These are phyloP conservation scores for Cynopterus brachyotis DNA, from an alignment of 2,113 vertebrate genomes.

Conservation along the genomic window DNA sequence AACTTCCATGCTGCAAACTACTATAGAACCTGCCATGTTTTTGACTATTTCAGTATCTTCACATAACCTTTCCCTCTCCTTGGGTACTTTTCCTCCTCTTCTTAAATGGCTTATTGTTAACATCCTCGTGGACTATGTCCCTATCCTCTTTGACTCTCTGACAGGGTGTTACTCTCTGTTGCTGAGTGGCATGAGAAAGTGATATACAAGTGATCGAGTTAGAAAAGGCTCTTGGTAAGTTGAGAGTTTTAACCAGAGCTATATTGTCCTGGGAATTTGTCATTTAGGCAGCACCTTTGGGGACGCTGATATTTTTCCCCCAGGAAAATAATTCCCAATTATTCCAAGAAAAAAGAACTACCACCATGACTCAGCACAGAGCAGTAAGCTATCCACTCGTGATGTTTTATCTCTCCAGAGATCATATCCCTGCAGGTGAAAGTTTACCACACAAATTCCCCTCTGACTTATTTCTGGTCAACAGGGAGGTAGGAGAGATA, in stretches of 20 bases:
- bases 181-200: not conserved
- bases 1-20: not conserved
- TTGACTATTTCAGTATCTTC: not conserved
- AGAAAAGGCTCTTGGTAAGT: not conserved
- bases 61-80: not conserved
- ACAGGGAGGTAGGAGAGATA: not conserved
- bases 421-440: not conserved
- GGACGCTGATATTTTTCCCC: not conserved
- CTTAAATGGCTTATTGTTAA: not conserved
- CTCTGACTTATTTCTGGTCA: constrained; percentile 44
- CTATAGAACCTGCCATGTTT: not conserved
- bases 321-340: constrained; percentile 3
- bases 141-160: not conserved
- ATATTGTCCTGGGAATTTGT: not conserved
- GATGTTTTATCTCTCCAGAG: not conserved
- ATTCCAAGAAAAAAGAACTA: constrained; percentile 37
- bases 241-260: not conserved
- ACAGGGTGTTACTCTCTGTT: too few relatives aligned
- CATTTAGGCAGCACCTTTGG: not conserved
- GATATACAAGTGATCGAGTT: not conserved
- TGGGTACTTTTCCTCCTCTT: not conserved
- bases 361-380: constrained; percentile 65
- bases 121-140: fast-evolving
- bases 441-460: constrained; percentile 47
- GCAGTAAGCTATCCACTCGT: not conserved